Conservation (phyloP, 2,113 vertebrate genomes). For the Drymodes brunneopygia region DNA sequence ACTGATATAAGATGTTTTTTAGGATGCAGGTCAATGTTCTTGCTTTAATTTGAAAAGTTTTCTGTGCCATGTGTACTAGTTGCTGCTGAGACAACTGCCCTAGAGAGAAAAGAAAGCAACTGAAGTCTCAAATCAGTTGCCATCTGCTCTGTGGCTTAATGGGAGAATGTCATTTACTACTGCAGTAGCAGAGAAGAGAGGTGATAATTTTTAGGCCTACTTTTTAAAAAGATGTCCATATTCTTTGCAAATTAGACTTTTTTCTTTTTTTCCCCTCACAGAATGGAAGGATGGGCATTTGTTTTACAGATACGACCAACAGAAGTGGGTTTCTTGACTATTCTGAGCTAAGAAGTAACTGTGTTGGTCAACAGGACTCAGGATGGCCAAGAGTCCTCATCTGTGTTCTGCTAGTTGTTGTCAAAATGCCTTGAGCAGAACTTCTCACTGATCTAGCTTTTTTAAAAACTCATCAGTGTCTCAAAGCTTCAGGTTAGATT, state of each 20-base stretch:
- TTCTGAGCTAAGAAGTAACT: background rate
- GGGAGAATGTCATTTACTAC: background rate
- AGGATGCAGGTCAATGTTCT: background rate
- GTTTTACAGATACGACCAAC: background rate
- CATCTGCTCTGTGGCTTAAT: background rate
- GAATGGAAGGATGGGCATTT: background rate
- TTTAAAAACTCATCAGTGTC: background rate
- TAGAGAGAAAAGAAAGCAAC: background rate
- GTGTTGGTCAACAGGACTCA: background rate
- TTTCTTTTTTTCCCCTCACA: background rate
- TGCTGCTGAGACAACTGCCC: background rate
- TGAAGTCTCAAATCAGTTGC: background rate
- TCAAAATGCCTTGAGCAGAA: background rate
- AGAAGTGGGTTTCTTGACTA: background rate
- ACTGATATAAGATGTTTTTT: background rate
- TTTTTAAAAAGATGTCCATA: background rate
- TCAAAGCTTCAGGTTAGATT: background rate
- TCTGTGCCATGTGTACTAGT: background rate
- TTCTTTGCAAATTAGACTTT: background rate
- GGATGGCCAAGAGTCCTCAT: background rate
- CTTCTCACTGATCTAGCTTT: background rate
- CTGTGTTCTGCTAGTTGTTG: background rate
- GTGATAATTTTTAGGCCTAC: background rate
- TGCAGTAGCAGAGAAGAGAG: background rate
- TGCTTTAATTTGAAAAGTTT: background rate